Evolutionary conservation across 2,797 vertebrate genomes (phyloP).

Genomic region (Aratinga solstitialis): DNA sequence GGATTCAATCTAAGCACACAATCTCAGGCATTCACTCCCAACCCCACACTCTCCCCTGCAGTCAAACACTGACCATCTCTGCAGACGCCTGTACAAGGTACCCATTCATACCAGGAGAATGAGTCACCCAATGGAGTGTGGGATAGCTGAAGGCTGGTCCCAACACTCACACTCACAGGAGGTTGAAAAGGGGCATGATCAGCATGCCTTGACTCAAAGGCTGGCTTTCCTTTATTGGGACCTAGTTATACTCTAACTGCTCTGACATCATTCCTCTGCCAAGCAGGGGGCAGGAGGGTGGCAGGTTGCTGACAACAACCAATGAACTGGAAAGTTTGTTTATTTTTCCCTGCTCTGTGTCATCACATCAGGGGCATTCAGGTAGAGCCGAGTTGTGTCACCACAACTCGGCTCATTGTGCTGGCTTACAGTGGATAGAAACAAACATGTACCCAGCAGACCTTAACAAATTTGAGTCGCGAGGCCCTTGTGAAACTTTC

Average conservation of each 20-base stretch:
- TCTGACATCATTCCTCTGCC: constrained; percentile 14
- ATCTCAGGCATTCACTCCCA: constrained; percentile 38
- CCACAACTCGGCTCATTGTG: not conserved
- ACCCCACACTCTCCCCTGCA: not conserved
- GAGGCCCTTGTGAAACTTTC: not conserved
- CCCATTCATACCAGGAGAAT: constrained; percentile 38
- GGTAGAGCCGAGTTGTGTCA: not conserved
- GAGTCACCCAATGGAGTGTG: constrained; percentile 18
- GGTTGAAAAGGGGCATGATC: not conserved
- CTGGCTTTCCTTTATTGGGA: constrained; percentile 4
- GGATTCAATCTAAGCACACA: constrained; percentile 35
- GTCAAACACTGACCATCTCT: not conserved
- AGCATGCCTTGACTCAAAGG: not conserved
- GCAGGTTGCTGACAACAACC: not conserved
- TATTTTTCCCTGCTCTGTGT: not conserved
- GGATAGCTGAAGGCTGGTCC: not conserved
- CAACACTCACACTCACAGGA: not conserved
- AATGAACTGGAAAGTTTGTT: not conserved
- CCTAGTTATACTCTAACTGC: not conserved
- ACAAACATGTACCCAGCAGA: not conserved
- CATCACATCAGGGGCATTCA: not conserved
- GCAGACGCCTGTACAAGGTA: constrained; percentile 38
- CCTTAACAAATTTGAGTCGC: not conserved
- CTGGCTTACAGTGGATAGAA: not conserved
- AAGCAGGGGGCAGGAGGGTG: not conserved